Evolutionary conservation across 2,113 vertebrate species (phyloP), one percentile per base, ranked within the genome.

Genomic region (Callopanchax toddi): DNA sequence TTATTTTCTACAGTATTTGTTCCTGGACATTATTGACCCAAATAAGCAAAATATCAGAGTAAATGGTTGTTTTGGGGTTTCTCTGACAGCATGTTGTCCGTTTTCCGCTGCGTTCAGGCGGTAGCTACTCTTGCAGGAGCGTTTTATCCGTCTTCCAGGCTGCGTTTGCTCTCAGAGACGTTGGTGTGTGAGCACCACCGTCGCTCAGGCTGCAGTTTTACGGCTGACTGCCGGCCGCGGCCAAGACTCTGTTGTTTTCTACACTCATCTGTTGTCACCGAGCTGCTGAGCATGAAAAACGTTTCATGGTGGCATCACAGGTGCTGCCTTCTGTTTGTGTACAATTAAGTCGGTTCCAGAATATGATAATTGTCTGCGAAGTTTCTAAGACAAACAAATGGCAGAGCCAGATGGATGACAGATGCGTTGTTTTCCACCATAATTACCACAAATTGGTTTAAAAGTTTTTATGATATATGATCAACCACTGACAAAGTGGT

Each of bases 341-440:
- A 42, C 51, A 69, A 83, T 74, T 63, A 58, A 58, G 62, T 44
- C 16, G 34, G 3, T 57, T 73, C 44, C 40, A 60, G 39, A 56
- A 32, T 53, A 52, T 40, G 32, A 70, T 76, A 65, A 43, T 69
- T 34, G n/a, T 58, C 42, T 59, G 45, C 43, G 21, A 63, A 21
- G 66, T 73, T 50, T 77, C 43, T 34, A 25, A 65, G n/a, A 61
- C 58, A 65, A 65, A 42, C 49, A 39, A 42, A 55, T 54, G 39
- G n/a, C 43, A 40, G 46, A 65, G 23, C 67, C 79, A 77, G 71
- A 81, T 76, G 68, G 76, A 71, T 25, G 18, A 50, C 45, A 51
- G 4, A 11, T 21, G 46, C 25, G 60, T 57, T 64, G 37, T 70
- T 77, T 60, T 37, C 57, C 49, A 45, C 49, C n/a, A 15, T 39